Evolutionary conservation across 1,140 invertebrate genomes (phyloP), one percentile per base, ranked within the genome.

Genomic region (Drosophila littoralis): DNA sequence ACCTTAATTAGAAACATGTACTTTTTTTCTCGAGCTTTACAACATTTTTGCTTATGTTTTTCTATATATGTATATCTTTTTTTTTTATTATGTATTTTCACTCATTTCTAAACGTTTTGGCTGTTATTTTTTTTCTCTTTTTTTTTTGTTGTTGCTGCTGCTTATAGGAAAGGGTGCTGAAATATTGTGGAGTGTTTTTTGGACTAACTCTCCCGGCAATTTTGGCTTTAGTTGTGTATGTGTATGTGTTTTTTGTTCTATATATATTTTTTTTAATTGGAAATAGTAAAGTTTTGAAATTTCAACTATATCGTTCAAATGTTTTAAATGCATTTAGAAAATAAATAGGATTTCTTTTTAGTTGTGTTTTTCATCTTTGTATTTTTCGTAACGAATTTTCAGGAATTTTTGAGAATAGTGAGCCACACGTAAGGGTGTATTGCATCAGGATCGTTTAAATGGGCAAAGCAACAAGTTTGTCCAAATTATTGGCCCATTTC

Each of bases 1-100:
- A 89, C 84, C 84, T 89, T 89, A 82, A 89, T 89, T 89, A 89
- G 84, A 89, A 89, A 89, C 84, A 84, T 89, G 84, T 89, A 89
- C 84, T 88, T 88, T 85, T 85, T 84, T 71, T 79, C 79, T 70
- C 55, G 77, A 79, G 77, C 69, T 80, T 88, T 79, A 82, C 82
- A 85, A 78, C 70, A 59, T 77, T 57, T 33, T 67, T 65, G 33
- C 63, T 71, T 58, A 17, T 57, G 38, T 13, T 72, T 74, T 65
- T 13, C 7, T 46, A 46, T 36, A 50, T 58, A 15, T 46, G n/a
- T 51, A 57, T 43, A 15, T 55, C n/a, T 55, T 69, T 40, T 40
- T 36, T 59, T 59, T 60, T 36, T 63, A 42, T 61, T 13, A 58
- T 46, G 33, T n/a, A 32, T 36, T 63, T 60, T 46, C 35, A 54